Base-by-base conservation (phyloP, 2,113 vertebrate species). In the Kryptolebias marmoratus region DNA sequence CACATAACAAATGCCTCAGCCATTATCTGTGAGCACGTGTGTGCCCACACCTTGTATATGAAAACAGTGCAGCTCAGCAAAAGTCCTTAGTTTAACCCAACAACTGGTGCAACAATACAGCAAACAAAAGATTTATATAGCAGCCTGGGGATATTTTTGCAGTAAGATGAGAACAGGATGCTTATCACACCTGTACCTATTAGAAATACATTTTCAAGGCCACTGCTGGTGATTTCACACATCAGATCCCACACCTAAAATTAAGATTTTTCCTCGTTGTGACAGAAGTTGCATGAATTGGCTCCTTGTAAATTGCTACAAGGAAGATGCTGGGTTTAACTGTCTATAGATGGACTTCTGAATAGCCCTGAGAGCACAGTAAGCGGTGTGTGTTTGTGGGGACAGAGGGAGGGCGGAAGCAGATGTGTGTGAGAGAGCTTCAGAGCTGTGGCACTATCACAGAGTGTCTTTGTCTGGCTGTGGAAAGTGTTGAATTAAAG, bases 401-500 rank as follows among this genome's bases (percentile, higher is more conserved):
- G 73, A 67, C 76, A 73, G 80, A 82, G 48, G 70, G 86, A 80
- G 87, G 85, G 82, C 88, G 90, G 90, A 91, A 91, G 91, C 91
- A 92, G 91, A 92, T 92, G 91, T 87, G 88, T 85, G 87, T 71
- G 84, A 92, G 87, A 75, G 86, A 76, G 88, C 69, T 84, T 83
- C 69, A 76, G 86, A 89, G 88, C 91, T 73, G 84, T 85, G 84
- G 85, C 81, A 69, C 83, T 64, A 86, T 88, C 89, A 91, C 86
- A 87, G 89, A 79, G 81, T 76, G 74, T 62, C 90, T 92, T 93
- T 93, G 91, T 93, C 83, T 87, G 75, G 67, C 83, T 32, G 64
- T 31, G 2, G 74, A 85, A 81, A 81, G 86, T 64, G 82, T 77
- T 89, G 87, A 93, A 93, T 93, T 91, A 91, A 91, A 93, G 89